A percentile compares a stretch with the other conserved stretches of the same genome.
Conservation (phyloP, 2,888 invertebrate species). For the Eupithecia pulchellata region DNA sequence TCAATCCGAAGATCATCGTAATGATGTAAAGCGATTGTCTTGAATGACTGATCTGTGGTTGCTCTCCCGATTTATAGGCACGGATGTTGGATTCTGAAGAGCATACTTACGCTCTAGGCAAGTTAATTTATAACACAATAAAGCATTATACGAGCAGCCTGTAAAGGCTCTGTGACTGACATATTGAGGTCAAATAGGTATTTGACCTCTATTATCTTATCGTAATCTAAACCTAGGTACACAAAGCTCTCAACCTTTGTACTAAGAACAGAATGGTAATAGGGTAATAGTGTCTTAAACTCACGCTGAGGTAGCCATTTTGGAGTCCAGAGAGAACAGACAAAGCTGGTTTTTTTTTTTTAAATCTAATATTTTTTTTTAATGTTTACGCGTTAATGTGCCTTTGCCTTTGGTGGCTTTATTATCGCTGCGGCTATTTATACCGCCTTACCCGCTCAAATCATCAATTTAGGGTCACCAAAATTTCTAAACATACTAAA, state of each 20-base stretch:
- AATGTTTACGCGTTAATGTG: too few species aligned
- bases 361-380: not conserved
- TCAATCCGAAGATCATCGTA: not conserved
- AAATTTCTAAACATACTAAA: too few species aligned
- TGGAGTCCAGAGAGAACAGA: not conserved
- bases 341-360: not conserved
- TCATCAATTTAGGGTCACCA: too few species aligned
- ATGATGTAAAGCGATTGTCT: not conserved
- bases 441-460: too few species aligned
- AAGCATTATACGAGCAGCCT: not conserved
- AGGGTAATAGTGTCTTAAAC: too few species aligned
- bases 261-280: too few species aligned
- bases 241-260: not conserved
- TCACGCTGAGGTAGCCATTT: not conserved
- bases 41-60: not conserved
- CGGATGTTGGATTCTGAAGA: not conserved
- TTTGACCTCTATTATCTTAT: not conserved
- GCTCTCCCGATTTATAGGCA: not conserved
- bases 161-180: not conserved
- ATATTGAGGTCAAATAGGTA: not conserved
- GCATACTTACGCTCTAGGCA: not conserved
- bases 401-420: too few species aligned
- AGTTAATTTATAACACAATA: not conserved
- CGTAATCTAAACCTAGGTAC: not conserved
- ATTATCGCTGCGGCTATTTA: too few species aligned